Base-by-base conservation (phyloP, 2,113 vertebrate genomes). In the Calyptomena viridis region DNA sequence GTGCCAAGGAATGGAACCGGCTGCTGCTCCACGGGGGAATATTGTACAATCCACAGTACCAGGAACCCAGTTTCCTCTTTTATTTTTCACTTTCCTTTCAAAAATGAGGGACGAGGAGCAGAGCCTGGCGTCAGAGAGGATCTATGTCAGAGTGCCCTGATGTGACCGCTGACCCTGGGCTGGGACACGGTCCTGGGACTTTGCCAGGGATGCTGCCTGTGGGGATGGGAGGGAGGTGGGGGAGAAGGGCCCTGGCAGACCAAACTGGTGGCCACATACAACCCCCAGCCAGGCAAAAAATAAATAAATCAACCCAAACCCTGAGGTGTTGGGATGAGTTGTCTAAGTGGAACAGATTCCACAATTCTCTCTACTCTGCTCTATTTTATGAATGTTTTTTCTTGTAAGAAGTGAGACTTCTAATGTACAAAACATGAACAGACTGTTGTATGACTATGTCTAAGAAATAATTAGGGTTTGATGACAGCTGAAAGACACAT, bases 1-100 rank as follows among this genome's bases (percentile, higher is more conserved):
- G 44, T 30, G 64, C 86, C 76, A 14, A 35, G 39, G 59, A 33
- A 8, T 0, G 2, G 71, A 67, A 33, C 20, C 18, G 15, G 63
- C 39, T 4, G 11, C 56, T 31, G 63, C 55, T 84, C 39, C 0
- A 0, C 4, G 1, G 1, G 40, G 75, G 56, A 35, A 7, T 8
- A 2, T 23, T 5, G 8, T 8, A 19, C 17, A 25, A 35, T 21
- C 37, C 23, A 0, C 6, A 1, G 62, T 30, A 40, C 19, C 1
- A 3, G 5, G 42, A 64, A 2, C 30, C 2, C 6, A 0, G 17
- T 23, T 55, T 37, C 15, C 39, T 64, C 6, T 50, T 4, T 4
- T 19, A 9, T 9, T 67, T 37, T 55, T 8, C 47, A 33, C 16
- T 81, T 68, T n/a, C 40, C 15, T 89, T 74, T 93, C 72, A 37